Evolutionary conservation across 64 coral and sea anemone genomes (phyloP), one percentile per base, ranked within the genome.

Genomic region (Actinia equina): DNA sequence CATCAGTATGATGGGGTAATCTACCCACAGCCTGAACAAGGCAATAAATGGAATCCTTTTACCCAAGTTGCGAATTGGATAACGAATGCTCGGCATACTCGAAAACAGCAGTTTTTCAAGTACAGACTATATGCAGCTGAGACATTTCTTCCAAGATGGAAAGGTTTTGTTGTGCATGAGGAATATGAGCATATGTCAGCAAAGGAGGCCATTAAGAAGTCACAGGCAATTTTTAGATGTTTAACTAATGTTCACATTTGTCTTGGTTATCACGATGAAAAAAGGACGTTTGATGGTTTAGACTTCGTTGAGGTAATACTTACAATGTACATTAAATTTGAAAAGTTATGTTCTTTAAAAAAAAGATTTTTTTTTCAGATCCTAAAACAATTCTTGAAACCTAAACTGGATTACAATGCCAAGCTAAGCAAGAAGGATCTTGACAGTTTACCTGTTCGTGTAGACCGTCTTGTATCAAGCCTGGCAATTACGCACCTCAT

Each of bases 1-100:
- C 52, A 92, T 59, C 91, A 92, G 13, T 84, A 83, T 78, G 91
- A 92, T 82, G 91, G 91, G 77, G 85, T 92, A 5, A 69, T 87
- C 43, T 92, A 88, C 67, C 61, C 85, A 0, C 22, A 22, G 1
- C 23, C 67, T 37, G 14, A 42, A 18, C 4, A 42, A 20, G 15
- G 13, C 44, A 44, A 16, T 52, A 17, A 23, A 18, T 79, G 44
- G 30, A 80, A 46, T 46, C 77, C 15, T 49, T 80, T 49, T 0
- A 45, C 10, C 5, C 46, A 52, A 15, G 2, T 80, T 19, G 4
- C 0, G 17, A 37, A 0, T 11, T 79, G 76, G 76, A 6, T 43
- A 2, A 9, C 10, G 5, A 79, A 1, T 43, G 0, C 43, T 44
- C 0, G 60, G 18, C 0, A 18, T 51, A 41, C 61, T 17, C 18